Percentiles rank a stretch among this genome's conserved stretches.
phyloP scores from a whole-genome alignment of 64 coral and sea anemone genomes.

The Anthopleura sola region DNA sequence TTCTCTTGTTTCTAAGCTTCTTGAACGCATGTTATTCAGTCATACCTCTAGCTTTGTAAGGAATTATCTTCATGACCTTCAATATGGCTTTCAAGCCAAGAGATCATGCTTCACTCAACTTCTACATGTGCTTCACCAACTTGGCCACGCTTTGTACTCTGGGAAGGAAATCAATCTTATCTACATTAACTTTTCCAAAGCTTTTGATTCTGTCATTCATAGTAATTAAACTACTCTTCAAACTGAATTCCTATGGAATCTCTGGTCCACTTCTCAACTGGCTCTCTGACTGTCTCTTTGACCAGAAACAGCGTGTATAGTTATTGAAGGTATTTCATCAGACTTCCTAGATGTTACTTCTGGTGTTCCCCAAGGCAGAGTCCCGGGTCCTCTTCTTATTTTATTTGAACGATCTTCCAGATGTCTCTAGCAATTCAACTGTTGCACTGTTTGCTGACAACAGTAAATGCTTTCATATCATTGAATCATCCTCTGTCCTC shows the following conservation, averaged over 20 bases:
- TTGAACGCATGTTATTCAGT: too few species aligned
- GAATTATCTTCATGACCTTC: too few species aligned
- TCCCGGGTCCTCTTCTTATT: slow-evolving; percentile 19
- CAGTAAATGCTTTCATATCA: slow-evolving; percentile 21
- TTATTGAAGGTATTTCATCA: background rate
- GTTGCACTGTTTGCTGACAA: slow-evolving; percentile 19
- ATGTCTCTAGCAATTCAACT: background rate
- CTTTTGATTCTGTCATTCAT: slow-evolving; percentile 7
- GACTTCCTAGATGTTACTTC: background rate
- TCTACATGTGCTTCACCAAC: too few species aligned
- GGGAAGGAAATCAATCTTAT: too few species aligned
- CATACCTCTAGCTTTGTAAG: too few species aligned
- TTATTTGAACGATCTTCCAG: slow-evolving; percentile 14
- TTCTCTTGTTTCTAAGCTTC: too few species aligned
- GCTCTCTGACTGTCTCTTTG: background rate
- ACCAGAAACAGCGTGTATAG: slow-evolving; percentile 13
- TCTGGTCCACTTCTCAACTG: slow-evolving; percentile 4
- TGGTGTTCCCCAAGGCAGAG: background rate
- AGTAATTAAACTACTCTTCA: background rate
- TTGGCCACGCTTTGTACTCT: too few species aligned
- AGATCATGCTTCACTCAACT: too few species aligned
- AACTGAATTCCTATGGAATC: slow-evolving; percentile 10
- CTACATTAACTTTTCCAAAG: slow-evolving; percentile 18
- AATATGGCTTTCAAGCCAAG: too few species aligned
- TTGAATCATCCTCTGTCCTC: background rate